Evolutionary conservation across 2,888 invertebrate genomes (phyloP).

Genomic region (Agrotis puta): DNA sequence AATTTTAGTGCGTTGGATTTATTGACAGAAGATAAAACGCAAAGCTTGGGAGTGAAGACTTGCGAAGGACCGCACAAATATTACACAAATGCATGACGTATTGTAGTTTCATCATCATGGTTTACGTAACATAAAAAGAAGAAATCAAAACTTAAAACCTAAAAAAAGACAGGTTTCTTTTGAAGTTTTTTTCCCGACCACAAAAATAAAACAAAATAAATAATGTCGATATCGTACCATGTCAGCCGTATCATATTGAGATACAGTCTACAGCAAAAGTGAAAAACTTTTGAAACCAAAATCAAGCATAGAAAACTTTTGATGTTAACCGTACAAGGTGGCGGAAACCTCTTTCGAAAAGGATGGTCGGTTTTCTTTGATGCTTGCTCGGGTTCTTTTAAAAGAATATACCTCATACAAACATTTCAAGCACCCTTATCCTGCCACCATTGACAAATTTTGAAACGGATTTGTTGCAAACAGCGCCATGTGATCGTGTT

Average conservation of each 20-base stretch:
- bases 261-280: background rate
- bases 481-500: background rate
- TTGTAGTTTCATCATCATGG: no score
- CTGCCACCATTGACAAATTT: constrained; percentile 9
- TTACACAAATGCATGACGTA: no score
- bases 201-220: no score
- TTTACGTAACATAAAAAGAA: no score
- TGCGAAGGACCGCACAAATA: no score
- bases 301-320: background rate
- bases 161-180: no score
- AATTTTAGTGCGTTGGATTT: no score
- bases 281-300: background rate
- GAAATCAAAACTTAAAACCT: no score
- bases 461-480: background rate
- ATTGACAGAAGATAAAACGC: no score
- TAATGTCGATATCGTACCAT: background rate
- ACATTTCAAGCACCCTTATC: constrained; percentile 16
- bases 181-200: no score
- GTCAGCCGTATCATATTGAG: background rate
- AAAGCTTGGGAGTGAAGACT: no score
- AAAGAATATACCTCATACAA: constrained; percentile 1
- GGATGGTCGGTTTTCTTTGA: constrained; percentile 37
- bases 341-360: constrained; percentile 21
- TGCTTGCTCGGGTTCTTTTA: constrained; percentile 1
- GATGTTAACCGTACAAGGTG: constrained; percentile 7